These are phyloP conservation scores for Troilus luridus DNA, from an alignment of 2,888 invertebrate species.

Conservation along the genomic window DNA sequence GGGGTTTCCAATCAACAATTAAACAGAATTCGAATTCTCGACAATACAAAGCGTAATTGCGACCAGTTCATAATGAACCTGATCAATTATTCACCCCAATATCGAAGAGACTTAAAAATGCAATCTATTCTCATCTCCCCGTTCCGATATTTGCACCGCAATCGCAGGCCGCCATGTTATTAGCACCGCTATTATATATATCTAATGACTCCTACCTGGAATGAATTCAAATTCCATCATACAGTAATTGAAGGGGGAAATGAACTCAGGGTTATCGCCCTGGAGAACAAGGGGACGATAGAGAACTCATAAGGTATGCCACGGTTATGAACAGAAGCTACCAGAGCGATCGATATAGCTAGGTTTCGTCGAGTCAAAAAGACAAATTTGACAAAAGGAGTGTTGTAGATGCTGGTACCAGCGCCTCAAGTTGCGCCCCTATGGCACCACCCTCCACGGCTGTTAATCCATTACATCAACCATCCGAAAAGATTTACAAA, in stretches of 20 bases:
- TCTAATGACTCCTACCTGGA: neutral
- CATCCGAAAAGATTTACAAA: neutral
- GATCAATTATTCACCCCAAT: slow-evolving; percentile 8
- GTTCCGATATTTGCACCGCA: neutral
- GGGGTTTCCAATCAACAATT: neutral
- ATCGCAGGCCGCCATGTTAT: neutral
- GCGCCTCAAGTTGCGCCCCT: slow-evolving; percentile 17
- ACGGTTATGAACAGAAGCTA: neutral
- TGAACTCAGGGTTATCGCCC: neutral
- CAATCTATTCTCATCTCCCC: neutral
- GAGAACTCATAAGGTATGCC: neutral
- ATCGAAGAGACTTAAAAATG: neutral
- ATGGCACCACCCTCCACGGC: neutral
- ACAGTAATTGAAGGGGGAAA: neutral
- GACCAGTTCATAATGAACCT: neutral
- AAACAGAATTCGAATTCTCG: neutral
- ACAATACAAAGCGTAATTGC: neutral
- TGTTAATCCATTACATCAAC: neutral
- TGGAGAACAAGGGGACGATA: neutral
- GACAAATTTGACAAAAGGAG: slow-evolving; percentile 21
- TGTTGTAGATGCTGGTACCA: slow-evolving; percentile 47
- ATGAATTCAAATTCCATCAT: neutral
- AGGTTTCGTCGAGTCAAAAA: neutral
- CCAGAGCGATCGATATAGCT: neutral
- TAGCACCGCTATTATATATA: neutral